Base-by-base conservation (phyloP, 2,797 vertebrate genomes). In the Sebastes trivittatus region DNA sequence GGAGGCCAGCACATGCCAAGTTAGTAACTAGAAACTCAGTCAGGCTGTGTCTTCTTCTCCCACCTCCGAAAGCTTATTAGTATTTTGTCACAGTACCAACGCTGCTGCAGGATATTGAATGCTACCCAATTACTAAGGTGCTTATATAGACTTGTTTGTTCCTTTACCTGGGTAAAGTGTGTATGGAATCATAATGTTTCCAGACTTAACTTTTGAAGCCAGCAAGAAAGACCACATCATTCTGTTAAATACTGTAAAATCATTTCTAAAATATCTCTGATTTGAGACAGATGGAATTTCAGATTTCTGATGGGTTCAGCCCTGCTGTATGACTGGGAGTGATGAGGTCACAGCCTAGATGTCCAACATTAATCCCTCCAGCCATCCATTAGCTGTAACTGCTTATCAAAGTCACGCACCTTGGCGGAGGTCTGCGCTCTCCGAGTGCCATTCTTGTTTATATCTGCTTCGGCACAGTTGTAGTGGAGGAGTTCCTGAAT, bases 51-150 rank as follows among this genome's bases (percentile, higher is more conserved):
- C 75, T 72, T 75, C 75, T 30, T 66, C 84, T 85, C 66, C 82
- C 69, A 71, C 78, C 65, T 81, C 77, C 60, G 67, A 85, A 90
- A 89, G 84, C 91, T 78, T 85, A 91, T 92, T 93, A 92, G 86
- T 87, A 88, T 91, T 82, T 91, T 88, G 87, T 89, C 90, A 87
- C 85, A 88, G 88, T 75, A 56, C 77, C 61, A 64, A 67, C 81
- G 79, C 76, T 80, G 86, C 92, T 91, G 81, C 82, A 80, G 88
- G 89, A 83, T 86, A 91, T 87, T 90, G 87, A 92, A 90, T 85
- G 77, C 73, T 80, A 80, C 81, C 87, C 89, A 90, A 89, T 93
- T 92, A 92, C 46, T 69, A 75, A 74, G 74, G 75, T 67, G 75
- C 73, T 89, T 85, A 88, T 79, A 80, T 72, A 83, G 86, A 80